Conservation (phyloP, 2,888 invertebrate genomes). For the Drosophila pegasa region DNA sequence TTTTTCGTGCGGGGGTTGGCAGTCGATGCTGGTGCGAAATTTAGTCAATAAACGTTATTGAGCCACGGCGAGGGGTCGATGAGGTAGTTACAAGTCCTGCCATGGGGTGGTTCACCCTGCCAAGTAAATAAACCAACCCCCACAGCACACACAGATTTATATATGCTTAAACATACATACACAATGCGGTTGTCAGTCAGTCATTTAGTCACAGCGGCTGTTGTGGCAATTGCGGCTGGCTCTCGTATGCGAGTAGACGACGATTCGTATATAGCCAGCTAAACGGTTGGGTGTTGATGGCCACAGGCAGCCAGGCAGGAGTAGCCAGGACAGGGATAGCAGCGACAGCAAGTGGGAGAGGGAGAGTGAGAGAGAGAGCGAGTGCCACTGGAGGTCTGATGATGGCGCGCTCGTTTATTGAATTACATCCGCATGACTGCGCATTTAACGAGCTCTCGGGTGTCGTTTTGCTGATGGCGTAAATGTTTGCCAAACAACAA, state of each 20-base stretch:
- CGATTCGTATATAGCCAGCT: constrained; percentile 46
- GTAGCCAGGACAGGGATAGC: constrained; percentile 9
- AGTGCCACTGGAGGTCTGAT: constrained; percentile 36
- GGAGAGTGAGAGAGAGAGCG: neutral
- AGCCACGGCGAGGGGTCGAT: constrained; percentile 30
- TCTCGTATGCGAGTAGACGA: constrained; percentile 26
- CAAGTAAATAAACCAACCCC: constrained; percentile 79
- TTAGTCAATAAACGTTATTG: constrained; percentile 79
- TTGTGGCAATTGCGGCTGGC: constrained; percentile 74
- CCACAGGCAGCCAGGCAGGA: constrained; percentile 28
- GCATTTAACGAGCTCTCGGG: constrained; percentile 79
- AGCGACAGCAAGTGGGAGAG: neutral
- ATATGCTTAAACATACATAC: constrained; percentile 21
- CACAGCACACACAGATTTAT: constrained; percentile 23
- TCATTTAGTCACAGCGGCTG: constrained; percentile 76
- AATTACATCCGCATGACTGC: constrained; percentile 83
- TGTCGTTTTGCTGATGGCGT: constrained; percentile 82
- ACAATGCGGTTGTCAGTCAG: constrained; percentile 79
- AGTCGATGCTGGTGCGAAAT: constrained; percentile 77
- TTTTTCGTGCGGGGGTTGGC: constrained; percentile 47
- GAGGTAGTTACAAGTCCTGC: constrained; percentile 32
- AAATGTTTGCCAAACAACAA: constrained; percentile 84
- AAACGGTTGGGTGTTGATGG: constrained; percentile 74
- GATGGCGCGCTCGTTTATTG: constrained; percentile 83
- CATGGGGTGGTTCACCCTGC: constrained; percentile 59